These are phyloP conservation scores for Puma concolor DNA, from an alignment of 2,113 vertebrate species.

Conservation along the genomic window DNA sequence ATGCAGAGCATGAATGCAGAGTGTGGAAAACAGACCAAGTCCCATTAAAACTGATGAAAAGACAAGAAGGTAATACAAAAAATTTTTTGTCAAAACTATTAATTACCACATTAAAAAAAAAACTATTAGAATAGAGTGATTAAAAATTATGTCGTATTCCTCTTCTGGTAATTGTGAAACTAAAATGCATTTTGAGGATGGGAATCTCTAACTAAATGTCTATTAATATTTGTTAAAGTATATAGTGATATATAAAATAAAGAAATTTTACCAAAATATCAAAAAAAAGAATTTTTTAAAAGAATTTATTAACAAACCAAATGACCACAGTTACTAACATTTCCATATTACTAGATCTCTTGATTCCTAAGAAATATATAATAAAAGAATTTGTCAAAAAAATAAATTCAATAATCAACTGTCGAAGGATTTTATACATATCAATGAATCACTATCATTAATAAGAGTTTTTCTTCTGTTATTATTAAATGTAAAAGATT, in stretches of 20 bases:
- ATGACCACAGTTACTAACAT: not conserved
- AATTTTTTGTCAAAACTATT: conserved; percentile 39
- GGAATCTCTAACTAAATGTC: conserved; percentile 30
- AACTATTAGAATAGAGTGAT: not conserved
- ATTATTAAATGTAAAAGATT: conserved; percentile 30
- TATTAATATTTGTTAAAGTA: conserved; percentile 45
- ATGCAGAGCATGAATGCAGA: conserved; percentile 1
- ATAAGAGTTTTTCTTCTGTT: not conserved
- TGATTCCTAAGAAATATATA: conserved; percentile 23
- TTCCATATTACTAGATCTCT: not conserved
- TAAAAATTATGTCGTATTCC: not conserved
- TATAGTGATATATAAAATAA: conserved; percentile 35
- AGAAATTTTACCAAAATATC: not conserved
- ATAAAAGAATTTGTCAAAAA: not conserved
- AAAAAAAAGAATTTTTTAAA: conserved; percentile 34
- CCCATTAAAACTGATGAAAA: conserved; percentile 55
- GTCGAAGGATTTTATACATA: conserved; percentile 1
- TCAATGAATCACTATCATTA: conserved; percentile 15
- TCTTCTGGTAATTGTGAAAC: conserved; percentile 48
- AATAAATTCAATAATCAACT: conserved; percentile 7
- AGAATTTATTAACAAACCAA: not conserved
- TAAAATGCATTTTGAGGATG: conserved; percentile 40
- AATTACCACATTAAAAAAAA: conserved; percentile 6
- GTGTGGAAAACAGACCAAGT: not conserved
- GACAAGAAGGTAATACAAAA: conserved; percentile 31